A percentile compares a stretch with the other conserved stretches of the same genome.
Evolutionary conservation across 2,113 vertebrate genomes (phyloP).

Genomic region (Paraplagusia blochii): DNA sequence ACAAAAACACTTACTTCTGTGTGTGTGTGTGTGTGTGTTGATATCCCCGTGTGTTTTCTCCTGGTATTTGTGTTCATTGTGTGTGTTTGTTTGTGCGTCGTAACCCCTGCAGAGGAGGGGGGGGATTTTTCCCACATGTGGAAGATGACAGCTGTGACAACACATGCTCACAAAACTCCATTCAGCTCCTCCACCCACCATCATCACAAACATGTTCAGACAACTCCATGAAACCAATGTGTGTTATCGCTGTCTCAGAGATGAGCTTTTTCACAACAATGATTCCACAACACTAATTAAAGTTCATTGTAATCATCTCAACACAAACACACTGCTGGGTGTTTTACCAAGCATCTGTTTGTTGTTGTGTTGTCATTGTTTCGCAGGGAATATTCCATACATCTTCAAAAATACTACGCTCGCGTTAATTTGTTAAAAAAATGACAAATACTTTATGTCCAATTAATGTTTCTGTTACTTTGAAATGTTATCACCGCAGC

Average conservation of each 20-base stretch:
- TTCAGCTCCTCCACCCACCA: background rate
- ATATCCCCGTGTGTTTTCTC: background rate
- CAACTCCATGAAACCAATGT: background rate
- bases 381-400: conserved; percentile 43
- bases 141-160: conserved; percentile 15
- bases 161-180: background rate
- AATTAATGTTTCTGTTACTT: background rate
- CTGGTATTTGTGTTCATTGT: background rate
- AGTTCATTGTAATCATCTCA: conserved; percentile 1
- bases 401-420: conserved; percentile 10
- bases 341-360: conserved; percentile 47
- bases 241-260: background rate
- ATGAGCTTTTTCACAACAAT: no score
- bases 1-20: conserved; percentile 14
- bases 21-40: conserved; percentile 7
- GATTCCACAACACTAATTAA: background rate
- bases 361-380: conserved; percentile 41
- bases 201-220: conserved; percentile 4
- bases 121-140: background rate
- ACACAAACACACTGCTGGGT: conserved; percentile 12
- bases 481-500: background rate
- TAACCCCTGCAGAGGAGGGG: background rate
- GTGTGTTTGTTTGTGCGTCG: conserved; percentile 7
- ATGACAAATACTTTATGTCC: background rate
- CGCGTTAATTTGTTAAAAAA: conserved; percentile 5